A percentile compares a stretch with the other conserved stretches of the same genome.
Conservation (phyloP, 2,113 vertebrate species). For the Chloropsis hardwickii region DNA sequence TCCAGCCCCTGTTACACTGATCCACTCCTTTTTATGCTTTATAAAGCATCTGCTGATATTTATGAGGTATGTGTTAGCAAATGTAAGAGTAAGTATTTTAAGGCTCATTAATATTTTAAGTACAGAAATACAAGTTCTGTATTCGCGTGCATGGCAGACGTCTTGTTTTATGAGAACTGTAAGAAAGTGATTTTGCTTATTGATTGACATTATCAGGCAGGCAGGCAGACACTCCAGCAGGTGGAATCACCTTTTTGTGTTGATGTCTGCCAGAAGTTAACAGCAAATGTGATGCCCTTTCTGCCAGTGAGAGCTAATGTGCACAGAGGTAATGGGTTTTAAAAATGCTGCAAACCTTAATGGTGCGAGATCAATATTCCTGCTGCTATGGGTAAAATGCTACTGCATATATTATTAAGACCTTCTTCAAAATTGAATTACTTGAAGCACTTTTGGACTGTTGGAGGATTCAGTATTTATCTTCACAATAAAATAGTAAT, state of each 20-base stretch:
- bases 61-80: not conserved
- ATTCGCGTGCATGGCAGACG: conserved; percentile 41
- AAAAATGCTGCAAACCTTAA: conserved; percentile 74
- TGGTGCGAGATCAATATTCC: conserved; percentile 79
- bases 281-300: conserved; percentile 69
- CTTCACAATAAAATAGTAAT: conserved; percentile 68
- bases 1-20: not conserved
- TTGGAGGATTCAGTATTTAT: conserved; percentile 51
- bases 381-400: conserved; percentile 72
- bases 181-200: conserved; percentile 73
- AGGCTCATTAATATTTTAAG: not conserved
- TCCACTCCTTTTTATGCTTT: not conserved
- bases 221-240: conserved; percentile 69
- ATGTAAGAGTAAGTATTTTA: not conserved
- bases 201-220: conserved; percentile 78
- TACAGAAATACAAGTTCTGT: conserved; percentile 5
- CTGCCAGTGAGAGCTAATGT: conserved; percentile 61
- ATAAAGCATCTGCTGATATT: not conserved
- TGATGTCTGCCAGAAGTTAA: conserved; percentile 74
- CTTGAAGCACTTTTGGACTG: conserved; percentile 49
- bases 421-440: conserved; percentile 55
- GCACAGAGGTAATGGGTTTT: conserved; percentile 71
- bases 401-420: conserved; percentile 76
- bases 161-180: conserved; percentile 62
- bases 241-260: conserved; percentile 73